Conservation (phyloP, 2,797 vertebrate species). For the Tragelaphus oryx region DNA sequence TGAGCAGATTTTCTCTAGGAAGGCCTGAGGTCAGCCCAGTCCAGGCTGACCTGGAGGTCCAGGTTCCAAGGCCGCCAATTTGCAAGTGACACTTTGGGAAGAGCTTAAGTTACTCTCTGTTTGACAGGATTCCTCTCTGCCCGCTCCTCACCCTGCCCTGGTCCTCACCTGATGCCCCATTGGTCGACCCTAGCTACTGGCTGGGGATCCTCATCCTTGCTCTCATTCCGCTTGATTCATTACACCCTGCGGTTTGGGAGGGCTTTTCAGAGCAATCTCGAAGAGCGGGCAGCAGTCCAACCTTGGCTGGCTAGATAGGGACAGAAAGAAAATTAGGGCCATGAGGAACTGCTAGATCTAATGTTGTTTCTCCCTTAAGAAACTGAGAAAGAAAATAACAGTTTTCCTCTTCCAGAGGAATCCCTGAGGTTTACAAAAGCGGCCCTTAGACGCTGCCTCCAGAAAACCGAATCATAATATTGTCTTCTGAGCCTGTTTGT, state of each 20-base stretch:
- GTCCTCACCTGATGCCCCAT: neutral
- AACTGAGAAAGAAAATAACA: constrained; percentile 60
- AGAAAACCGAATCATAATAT: constrained; percentile 56
- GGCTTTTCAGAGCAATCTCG: constrained; percentile 30
- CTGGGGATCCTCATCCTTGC: constrained; percentile 4
- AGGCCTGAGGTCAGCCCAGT: neutral
- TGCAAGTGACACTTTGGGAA: neutral
- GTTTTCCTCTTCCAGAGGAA: constrained; percentile 68
- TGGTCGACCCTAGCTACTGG: neutral
- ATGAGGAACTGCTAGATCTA: neutral
- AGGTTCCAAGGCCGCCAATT: neutral
- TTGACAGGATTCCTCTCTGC: neutral
- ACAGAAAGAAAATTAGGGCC: constrained; percentile 17
- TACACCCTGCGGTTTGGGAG: neutral
- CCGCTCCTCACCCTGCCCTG: neutral
- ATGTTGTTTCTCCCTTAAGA: constrained; percentile 59
- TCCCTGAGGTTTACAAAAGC: constrained; percentile 60
- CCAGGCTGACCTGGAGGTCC: neutral
- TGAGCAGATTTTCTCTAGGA: constrained; percentile 3
- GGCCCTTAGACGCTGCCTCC: constrained; percentile 12
- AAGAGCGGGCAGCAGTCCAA: neutral
- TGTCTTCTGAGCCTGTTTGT: constrained; percentile 62
- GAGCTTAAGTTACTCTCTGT: neutral
- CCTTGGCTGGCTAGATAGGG: neutral
- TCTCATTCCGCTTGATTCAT: neutral